Base-by-base conservation (phyloP, 2,888 invertebrate species). In the Cistogaster globosa region DNA sequence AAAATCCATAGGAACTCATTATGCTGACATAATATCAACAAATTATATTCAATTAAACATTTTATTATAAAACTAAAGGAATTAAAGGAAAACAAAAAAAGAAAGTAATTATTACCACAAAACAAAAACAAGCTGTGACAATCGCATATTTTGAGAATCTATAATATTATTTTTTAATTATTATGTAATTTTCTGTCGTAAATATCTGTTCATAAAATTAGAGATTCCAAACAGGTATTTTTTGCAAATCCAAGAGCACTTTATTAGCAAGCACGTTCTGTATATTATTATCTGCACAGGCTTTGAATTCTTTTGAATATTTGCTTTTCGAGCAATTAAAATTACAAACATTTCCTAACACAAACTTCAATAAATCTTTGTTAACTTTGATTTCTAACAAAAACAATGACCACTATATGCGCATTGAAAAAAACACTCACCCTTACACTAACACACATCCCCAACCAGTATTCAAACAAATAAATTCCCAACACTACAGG, bases 351-450 rank as follows among this genome's bases (percentile, higher is more conserved):
- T 14, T 48, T 20, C 22, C 32, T 53, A 58, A 58, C 18, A 51
- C 75, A 45, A 65, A 67, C 38, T 57, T n/a, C 58, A 65, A 85
- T 85, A 85, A 85, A 85, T 85, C 78, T 75, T 22, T 45, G 55
- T 82, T 82, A 82, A 67, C 60, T 71, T 77, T 62, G 32, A 55
- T 12, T 63, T 51, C 48, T 20, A 26, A 45, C 11, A 53, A 55
- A 62, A 18, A 45, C 20, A 26, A 22, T 68, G 53, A 62, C 68
- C 62, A 55, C 38, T 42, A 42, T 12, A 7, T 12, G 11, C 0
- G 18, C 53, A 45, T 20, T 45, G 45, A 48, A 36, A 62, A 74
- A 42, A 22, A 48, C 11, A 51, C 5, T 51, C 48, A 65, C n/a
- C 6, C 32, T 32, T 12, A 16, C 1, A 20, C 32, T 32, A 32